These are phyloP conservation scores for western clawed frog (Xenopus tropicalis) DNA, from an alignment of 2,113 vertebrate species.

Conservation along the genomic window UCB_Xtro_10.0 CM004443.2:210914501-210915000, in stretches of 20 bases:
- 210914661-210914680: slow-evolving; percentile 58
- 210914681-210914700: slow-evolving; percentile 64
- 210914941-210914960: slow-evolving; percentile 93
- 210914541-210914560: slow-evolving; percentile 23
- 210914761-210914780: not conserved
- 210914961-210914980: slow-evolving; percentile 61
- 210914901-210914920: slow-evolving; percentile 87
- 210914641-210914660: slow-evolving; percentile 60
- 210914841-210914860: slow-evolving; percentile 94
- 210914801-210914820: not conserved
- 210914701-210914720: slow-evolving; percentile 62
- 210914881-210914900: slow-evolving; percentile 88
- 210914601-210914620: slow-evolving; percentile 62
- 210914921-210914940: slow-evolving; percentile 82
- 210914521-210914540: slow-evolving; percentile 47
- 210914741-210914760: slow-evolving; percentile 34
- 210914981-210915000: too few relatives aligned
- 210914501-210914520: slow-evolving; percentile 49
- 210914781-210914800: not conserved
- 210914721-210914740: slow-evolving; percentile 64
- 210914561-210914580: slow-evolving; percentile 62
- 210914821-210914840: slow-evolving; percentile 57
- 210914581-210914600: slow-evolving; percentile 53
- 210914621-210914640: slow-evolving; percentile 60
- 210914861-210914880: slow-evolving; percentile 85